Evolutionary conservation across 1,140 invertebrate species (phyloP), one percentile per base, ranked within the genome.

Genomic region (Holotrichia oblita): DNA sequence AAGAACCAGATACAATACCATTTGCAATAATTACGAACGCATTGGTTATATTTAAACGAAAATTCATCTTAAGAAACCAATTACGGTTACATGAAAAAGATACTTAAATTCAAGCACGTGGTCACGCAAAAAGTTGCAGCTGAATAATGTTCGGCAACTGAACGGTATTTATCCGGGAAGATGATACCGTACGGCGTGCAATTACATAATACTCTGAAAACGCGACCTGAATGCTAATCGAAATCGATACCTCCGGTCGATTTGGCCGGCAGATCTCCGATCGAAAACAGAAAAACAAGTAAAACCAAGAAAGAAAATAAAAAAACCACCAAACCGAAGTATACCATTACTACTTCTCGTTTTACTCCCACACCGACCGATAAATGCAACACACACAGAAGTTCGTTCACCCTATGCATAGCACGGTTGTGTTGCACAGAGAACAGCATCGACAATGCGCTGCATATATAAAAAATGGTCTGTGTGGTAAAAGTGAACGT

Each of bases 401-500:
- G 61, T 69, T 69, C 61, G 61, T 69, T 69, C 61, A 69, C 61
- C 61, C 22, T 48, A 8, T 48, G 27, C 48, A 55, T 17, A 17
- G 48, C 48, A 55, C 17, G 48, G 14, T 17, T 55, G n/a, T 69
- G 61, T 20, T 22, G 61, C 61, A 17, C 48, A 55, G 48, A 48
- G 44, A 48, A 48, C 44, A 12, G 20, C 61, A 69, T 69, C 61
- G 61, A 69, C 61, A 69, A 69, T 69, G 22, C 61, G 61, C 17
- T 20, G 59, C 59, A n/a, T 69, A 34, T 27, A 27, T 22, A 69
- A 69, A 69, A 69, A 69, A 69, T 6, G 22, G 61, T 69, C 61
- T 69, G 61, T 69, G 61, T 22, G 61, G 61, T 69, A 69, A 69
- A 69, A 69, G 61, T 69, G 61, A 69, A 69, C 61, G 61, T 69